Base-by-base conservation (phyloP, 2,888 invertebrate species). In the Asteroscopus sphinx region DNA sequence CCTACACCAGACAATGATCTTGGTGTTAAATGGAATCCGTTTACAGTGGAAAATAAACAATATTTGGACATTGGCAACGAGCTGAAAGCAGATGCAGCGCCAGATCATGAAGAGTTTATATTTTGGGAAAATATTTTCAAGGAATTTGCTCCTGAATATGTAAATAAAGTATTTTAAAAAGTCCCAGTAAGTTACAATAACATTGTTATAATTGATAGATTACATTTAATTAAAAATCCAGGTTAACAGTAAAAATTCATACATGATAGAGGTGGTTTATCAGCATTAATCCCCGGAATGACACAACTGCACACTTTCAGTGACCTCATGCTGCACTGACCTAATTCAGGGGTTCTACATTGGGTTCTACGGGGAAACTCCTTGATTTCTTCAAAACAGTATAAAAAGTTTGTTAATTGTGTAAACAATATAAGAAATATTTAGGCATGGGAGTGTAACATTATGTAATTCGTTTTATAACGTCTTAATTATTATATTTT, bases 1-100 rank as follows among this genome's bases (percentile, higher is more conserved):
- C 81, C 80, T 0, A 80, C 80, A 12, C 77, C 76, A 11, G 65
- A 77, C n/a, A 35, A 52, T 0, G 47, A 51, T 15, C 47, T 78
- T 6, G 70, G 65, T 11, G 65, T 63, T 0, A 55, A 61, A 11
- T 82, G 77, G 79, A 40, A 25, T 3, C 74, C 71, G 0, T 81
- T 69, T 21, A 60, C 63, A 6, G 1, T 21, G 0, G 57, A 66
- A 0, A 53, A 58, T 6, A 54, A 73, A 53, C 48, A 67, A 7
- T 74, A 61, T 49, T 32, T 72, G 35, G 42, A 59, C 7, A 66
- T 72, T 37, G 74, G 74, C 5, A 69, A 62, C n/a, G 13, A 40
- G 12, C 13, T 72, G 7, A 28, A 44, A 36, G 17, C 53, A 3
- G 40, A 40, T 7, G 41, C 45, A 6, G 58, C 65, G 0, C 71